These are phyloP conservation scores for Archegozetes longisetosus DNA, from an alignment of 1,140 invertebrate genomes.

Conservation along the genomic window DNA sequence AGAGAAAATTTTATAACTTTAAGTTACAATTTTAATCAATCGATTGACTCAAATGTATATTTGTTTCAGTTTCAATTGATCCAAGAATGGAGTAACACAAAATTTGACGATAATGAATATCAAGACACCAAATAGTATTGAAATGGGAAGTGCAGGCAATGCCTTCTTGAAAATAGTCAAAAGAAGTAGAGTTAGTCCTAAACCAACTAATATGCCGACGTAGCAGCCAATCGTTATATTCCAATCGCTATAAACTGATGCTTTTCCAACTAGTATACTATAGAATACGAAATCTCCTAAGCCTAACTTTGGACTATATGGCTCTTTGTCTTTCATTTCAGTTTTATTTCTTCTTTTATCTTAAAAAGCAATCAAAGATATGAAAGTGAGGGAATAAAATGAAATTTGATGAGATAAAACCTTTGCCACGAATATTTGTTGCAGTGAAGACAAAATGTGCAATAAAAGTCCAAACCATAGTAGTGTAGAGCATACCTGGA, in stretches of 20 bases:
- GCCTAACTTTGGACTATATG: not conserved
- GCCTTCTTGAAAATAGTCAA: not conserved
- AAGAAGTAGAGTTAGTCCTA: not conserved
- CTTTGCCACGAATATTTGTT: not conserved
- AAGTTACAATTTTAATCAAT: no score
- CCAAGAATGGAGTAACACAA: not conserved
- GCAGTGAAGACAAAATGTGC: no score
- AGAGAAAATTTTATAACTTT: no score
- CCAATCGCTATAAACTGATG: not conserved
- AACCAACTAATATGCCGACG: not conserved
- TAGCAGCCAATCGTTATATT: not conserved
- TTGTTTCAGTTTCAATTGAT: not conserved
- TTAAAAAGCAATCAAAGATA: not conserved
- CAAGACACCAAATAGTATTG: not conserved
- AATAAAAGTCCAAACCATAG: no score
- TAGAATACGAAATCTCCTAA: not conserved
- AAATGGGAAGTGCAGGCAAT: not conserved
- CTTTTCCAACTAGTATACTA: not conserved
- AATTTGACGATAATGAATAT: not conserved
- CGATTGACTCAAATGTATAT: no score
- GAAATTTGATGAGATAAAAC: not conserved
- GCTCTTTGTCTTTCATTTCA: not conserved
- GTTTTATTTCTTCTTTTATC: not conserved
- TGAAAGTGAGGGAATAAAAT: not conserved
- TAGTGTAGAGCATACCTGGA: not conserved